These are phyloP conservation scores for Coelopa pilipes DNA, from an alignment of 2,888 invertebrate genomes.

Conservation along the genomic window DNA sequence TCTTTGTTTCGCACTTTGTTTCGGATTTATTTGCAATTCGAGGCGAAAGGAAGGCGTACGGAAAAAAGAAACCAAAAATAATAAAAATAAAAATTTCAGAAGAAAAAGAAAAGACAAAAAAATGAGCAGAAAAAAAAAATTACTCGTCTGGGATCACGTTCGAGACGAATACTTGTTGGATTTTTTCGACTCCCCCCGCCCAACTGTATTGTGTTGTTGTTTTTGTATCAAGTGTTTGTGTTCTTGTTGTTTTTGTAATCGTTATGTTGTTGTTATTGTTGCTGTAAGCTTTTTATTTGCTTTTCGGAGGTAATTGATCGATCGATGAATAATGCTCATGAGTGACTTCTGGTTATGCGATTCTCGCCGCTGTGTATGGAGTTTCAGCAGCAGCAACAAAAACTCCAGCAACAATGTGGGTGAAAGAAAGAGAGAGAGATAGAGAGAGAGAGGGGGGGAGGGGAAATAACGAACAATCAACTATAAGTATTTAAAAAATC, in stretches of 20 bases:
- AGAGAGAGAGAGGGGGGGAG: background rate
- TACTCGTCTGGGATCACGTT: slow-evolving; percentile 45
- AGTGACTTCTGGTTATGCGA: slow-evolving; percentile 43
- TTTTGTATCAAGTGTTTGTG: too few species aligned
- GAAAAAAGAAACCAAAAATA: background rate
- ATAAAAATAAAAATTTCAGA: too few species aligned
- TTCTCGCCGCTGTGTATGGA: slow-evolving; percentile 10
- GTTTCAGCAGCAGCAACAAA: background rate
- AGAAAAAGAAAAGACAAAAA: too few species aligned
- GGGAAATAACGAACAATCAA: too few species aligned
- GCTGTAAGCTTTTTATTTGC: slow-evolving; percentile 34
- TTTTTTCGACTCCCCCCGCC: slow-evolving; percentile 24
- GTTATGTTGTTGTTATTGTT: too few species aligned
- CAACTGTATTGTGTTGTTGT: too few species aligned
- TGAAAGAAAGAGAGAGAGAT: background rate
- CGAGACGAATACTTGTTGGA: slow-evolving; percentile 37
- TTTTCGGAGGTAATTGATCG: slow-evolving; percentile 46
- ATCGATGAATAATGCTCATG: slow-evolving; percentile 48
- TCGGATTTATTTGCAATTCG: slow-evolving; percentile 28
- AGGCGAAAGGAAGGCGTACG: background rate
- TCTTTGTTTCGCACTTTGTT: slow-evolving; percentile 16
- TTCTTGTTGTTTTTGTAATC: too few species aligned
- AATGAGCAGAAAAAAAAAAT: background rate
- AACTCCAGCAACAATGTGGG: too few species aligned
- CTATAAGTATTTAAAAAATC: too few species aligned